Conservation (phyloP, 2,888 invertebrate species). For the Nasonia oneida region DNA sequence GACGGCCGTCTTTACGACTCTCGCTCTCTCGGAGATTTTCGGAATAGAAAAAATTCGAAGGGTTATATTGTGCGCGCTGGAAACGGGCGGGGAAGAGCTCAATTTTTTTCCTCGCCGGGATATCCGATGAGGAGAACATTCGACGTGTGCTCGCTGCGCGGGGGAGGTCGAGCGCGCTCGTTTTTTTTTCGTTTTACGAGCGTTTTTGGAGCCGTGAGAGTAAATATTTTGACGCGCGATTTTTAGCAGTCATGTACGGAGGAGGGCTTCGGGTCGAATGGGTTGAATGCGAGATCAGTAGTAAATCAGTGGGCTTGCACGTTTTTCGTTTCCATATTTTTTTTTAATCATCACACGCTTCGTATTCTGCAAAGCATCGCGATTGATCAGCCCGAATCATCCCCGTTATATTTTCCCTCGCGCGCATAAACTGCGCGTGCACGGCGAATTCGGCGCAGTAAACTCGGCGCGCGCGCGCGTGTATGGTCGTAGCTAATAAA, state of each 20-base stretch:
- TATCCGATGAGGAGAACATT: not conserved
- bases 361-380: not conserved
- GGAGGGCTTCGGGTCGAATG: not conserved
- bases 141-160: not conserved
- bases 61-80: not conserved
- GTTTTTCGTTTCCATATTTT: not conserved
- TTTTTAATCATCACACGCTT: not conserved
- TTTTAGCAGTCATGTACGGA: conserved; percentile 6
- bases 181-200: conserved; percentile 20
- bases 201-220: not conserved
- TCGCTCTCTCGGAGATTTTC: not conserved
- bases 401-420: not conserved
- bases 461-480: not conserved
- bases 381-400: not conserved
- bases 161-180: not conserved
- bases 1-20: conserved; percentile 25
- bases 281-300: not conserved
- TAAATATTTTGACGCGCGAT: conserved; percentile 41
- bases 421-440: not conserved
- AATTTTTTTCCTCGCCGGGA: not conserved
- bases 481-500: conserved; percentile 47
- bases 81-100: not conserved
- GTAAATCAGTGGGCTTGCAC: not conserved
- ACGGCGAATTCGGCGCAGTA: not conserved
- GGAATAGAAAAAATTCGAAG: conserved; percentile 11